Conservation (phyloP, 2,797 vertebrate genomes). For the Tokudaia tokunoshimensis region DNA sequence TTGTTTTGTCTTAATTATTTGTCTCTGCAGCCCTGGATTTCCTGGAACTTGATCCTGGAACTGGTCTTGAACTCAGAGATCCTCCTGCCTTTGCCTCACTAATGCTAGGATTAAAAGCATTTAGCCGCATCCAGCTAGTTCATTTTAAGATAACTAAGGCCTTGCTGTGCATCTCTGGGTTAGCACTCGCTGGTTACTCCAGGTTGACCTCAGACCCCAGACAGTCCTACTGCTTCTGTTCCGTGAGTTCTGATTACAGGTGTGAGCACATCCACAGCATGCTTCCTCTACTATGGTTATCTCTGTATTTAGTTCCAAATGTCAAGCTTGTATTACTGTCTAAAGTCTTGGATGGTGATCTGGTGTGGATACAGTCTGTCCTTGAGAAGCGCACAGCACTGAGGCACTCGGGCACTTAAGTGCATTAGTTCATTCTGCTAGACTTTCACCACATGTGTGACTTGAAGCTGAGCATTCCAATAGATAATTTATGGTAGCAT, state of each 20-base stretch:
- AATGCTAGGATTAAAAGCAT: neutral
- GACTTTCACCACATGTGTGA: constrained; percentile 12
- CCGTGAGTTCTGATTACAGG: neutral
- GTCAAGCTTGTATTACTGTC: neutral
- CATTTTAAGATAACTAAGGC: neutral
- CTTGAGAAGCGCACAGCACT: constrained; percentile 22
- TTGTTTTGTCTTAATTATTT: neutral
- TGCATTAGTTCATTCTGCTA: constrained; percentile 32
- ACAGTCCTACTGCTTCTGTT: neutral
- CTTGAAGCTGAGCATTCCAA: constrained; percentile 14
- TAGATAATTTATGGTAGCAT: neutral
- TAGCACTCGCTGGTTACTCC: neutral
- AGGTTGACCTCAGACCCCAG: neutral
- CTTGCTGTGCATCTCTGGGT: neutral
- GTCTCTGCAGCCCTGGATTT: neutral
- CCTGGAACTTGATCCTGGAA: neutral
- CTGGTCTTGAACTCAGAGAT: neutral
- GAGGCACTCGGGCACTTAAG: constrained; percentile 22
- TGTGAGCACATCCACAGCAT: neutral
- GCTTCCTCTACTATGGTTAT: neutral
- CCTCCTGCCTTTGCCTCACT: neutral
- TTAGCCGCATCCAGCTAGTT: neutral
- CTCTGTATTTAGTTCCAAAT: constrained; percentile 24
- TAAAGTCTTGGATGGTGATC: neutral
- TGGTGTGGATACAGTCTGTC: neutral